A percentile compares a stretch with the other conserved stretches of the same genome.
phyloP scores from a whole-genome alignment of 2,797 vertebrate species.

The Cebuella pygmaea region DNA sequence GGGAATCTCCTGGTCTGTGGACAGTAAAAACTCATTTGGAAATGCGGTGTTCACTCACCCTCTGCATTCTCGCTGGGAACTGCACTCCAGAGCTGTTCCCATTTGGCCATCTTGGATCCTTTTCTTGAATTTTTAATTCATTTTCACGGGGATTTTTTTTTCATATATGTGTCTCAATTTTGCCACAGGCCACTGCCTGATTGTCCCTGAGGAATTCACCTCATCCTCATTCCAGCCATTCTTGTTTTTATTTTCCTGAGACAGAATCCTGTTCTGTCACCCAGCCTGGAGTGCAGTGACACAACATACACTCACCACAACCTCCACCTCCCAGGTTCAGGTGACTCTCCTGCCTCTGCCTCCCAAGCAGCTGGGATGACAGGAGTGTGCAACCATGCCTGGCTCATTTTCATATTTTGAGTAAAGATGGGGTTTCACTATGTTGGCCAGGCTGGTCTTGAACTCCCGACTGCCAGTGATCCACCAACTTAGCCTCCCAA shows the following conservation, averaged over 20 bases:
- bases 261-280: not conserved
- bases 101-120: not conserved
- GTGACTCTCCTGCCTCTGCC: not conserved
- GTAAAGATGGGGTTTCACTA: not conserved
- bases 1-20: too few relatives aligned
- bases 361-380: not conserved
- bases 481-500: not conserved
- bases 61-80: too few relatives aligned
- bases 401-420: not conserved
- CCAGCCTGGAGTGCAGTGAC: not conserved
- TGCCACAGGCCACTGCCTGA: accelerated
- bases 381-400: not conserved
- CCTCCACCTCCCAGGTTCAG: not conserved
- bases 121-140: not conserved
- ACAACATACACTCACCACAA: accelerated
- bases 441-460: not conserved
- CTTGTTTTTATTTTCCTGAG: not conserved
- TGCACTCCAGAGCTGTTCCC: too few relatives aligned
- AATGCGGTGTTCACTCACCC: too few relatives aligned
- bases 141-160: not conserved
- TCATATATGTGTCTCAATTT: accelerated
- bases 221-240: not conserved
- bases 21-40: too few relatives aligned
- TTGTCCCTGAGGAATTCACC: not conserved
- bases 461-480: not conserved